phyloP scores from a whole-genome alignment of 2,797 vertebrate genomes.

The Phyllotis vaccarum region DNA sequence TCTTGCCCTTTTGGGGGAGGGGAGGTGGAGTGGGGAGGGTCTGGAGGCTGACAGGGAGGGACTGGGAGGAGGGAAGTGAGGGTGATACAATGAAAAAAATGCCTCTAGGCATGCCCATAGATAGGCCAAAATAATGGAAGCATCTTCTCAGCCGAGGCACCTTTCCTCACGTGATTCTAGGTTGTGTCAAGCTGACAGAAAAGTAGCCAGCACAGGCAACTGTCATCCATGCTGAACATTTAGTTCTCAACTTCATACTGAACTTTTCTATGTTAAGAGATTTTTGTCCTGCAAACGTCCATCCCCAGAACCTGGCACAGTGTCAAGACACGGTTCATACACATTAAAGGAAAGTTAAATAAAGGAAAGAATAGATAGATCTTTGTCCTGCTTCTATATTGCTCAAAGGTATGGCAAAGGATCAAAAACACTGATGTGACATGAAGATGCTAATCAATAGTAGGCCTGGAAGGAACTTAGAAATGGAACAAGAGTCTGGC shows the following conservation, averaged over 20 bases:
- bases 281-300: background rate
- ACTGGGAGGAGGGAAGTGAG: no score
- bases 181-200: background rate
- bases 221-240: background rate
- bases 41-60: no score
- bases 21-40: no score
- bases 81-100: background rate
- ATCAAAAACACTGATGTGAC: background rate
- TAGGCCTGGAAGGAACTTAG: background rate
- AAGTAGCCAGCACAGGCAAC: background rate
- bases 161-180: background rate
- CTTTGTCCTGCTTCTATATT: background rate
- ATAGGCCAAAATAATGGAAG: background rate
- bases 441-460: background rate
- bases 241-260: background rate
- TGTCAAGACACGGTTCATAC: background rate
- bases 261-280: background rate
- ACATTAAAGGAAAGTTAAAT: background rate
- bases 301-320: background rate
- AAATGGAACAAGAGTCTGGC: background rate
- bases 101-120: no score
- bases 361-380: background rate
- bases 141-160: background rate
- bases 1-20: no score
- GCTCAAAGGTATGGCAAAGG: background rate